Base-by-base conservation (phyloP, 1,140 invertebrate species). In the Babylonia areolata region DNA sequence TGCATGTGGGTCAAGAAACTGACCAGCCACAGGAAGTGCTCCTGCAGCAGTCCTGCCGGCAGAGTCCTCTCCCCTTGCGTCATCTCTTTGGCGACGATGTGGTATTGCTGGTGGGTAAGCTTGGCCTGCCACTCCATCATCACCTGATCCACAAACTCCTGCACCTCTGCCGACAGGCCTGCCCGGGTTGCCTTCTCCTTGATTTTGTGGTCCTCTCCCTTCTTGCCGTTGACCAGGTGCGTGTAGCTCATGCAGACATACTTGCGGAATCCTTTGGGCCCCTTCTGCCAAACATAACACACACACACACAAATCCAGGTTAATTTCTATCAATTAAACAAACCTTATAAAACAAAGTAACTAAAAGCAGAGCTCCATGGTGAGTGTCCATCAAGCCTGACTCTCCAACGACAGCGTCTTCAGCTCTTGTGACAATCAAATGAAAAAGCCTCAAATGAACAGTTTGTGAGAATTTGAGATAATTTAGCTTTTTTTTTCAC, bases 11-110 rank as follows among this genome's bases (percentile, higher is more conserved):
- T 69, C 82, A 84, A 33, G 64, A 84, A 84, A 12, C 82, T 64
- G n/a, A 64, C 71, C 64, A 84, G 20, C 82, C 82, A 84, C 64
- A 39, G 82, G 39, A 84, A 69, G 69, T 84, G 82, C 37, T 84
- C 64, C 33, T 31, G 71, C 39, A 75, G 64, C 33, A 84, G 23
- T 12, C 69, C 82, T 46, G 35, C 20, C 1, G 82, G 82, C 35
- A 84, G 82, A 28, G 28, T 73, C 46, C 31, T 84, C 64, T 73
- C 64, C 39, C 40, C 82, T 73, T 39, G 39, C 37, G 17, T 37
- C 81, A 82, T 82, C 37, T 69, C 82, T 37, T 17, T 33, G 82
- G 82, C 37, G 39, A 84, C 69, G 1, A 15, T 69, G 20, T 51
- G 69, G 28, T 54, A 69, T 31, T 12, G 82, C 51, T 31, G 37